Conservation (phyloP, 1,140 invertebrate genomes). For the Atta cephalotes region DNA sequence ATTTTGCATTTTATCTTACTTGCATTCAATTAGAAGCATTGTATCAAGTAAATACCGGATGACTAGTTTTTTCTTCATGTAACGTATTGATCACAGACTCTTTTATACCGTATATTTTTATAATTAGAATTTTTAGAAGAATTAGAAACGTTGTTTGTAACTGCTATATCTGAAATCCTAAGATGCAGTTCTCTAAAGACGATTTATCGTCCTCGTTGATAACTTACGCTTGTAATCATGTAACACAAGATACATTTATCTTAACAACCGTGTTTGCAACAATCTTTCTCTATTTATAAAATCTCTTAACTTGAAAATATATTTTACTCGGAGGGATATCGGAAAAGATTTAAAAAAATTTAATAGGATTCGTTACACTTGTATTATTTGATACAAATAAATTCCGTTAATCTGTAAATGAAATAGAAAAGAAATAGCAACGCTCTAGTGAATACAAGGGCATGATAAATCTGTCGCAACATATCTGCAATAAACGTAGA, state of each 20-base stretch:
- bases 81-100: not conserved
- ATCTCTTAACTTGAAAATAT: not conserved
- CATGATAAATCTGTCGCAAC: slow-evolving; percentile 9
- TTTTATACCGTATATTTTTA: not conserved
- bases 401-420: not conserved
- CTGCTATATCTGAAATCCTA: not conserved
- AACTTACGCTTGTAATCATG: not conserved
- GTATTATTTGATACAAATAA: not conserved
- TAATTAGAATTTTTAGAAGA: no score
- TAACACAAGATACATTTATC: not conserved
- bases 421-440: not conserved
- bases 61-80: not conserved
- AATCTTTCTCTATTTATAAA: slow-evolving; percentile 8
- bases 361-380: not conserved
- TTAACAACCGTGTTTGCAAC: not conserved
- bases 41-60: no score
- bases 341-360: not conserved
- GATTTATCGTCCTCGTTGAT: not conserved
- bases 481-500: not conserved
- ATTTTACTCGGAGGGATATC: not conserved
- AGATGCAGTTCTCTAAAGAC: not conserved
- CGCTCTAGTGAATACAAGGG: not conserved
- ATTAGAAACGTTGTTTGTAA: slow-evolving; percentile 13
- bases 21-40: no score
- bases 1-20: no score